phyloP scores from a whole-genome alignment of 2,797 vertebrate genomes.

The Borostomias antarcticus region DNA sequence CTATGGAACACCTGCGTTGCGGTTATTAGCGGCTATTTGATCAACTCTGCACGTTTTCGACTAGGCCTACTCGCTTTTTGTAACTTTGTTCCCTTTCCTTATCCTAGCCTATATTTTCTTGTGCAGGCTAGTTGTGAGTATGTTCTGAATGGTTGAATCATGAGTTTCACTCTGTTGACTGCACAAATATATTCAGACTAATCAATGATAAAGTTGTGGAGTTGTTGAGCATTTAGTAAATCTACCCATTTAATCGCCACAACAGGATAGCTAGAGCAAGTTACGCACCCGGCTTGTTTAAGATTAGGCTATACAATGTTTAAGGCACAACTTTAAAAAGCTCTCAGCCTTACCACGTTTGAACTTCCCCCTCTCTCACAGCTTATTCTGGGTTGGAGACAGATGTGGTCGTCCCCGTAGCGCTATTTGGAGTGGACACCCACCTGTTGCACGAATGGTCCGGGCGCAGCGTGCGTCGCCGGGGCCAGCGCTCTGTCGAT shows the following conservation, averaged over 20 bases:
- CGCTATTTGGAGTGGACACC: constrained; percentile 61
- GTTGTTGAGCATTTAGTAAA: not conserved
- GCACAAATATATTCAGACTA: not conserved
- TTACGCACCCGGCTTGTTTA: not conserved
- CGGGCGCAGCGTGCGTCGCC: constrained; percentile 62
- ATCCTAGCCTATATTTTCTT: not conserved
- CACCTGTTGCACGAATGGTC: constrained; percentile 58
- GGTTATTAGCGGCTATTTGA: too few relatives aligned
- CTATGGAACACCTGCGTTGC: too few relatives aligned
- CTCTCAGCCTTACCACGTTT: not conserved
- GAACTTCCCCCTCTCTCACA: constrained; percentile 39
- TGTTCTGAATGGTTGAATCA: constrained; percentile 1
- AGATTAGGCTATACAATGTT: not conserved
- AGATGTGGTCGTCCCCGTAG: constrained; percentile 68
- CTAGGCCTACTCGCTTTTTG: not conserved
- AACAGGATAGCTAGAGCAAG: not conserved
- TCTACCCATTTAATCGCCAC: not conserved
- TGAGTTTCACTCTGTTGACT: constrained; percentile 19
- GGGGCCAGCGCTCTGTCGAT: constrained; percentile 45
- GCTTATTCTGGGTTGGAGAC: constrained; percentile 62
- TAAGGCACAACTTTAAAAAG: not conserved
- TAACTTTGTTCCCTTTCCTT: too few relatives aligned
- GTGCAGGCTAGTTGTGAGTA: not conserved
- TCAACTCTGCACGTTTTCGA: too few relatives aligned
- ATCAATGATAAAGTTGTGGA: not conserved